These are phyloP conservation scores for Corynorhinus townsendii DNA, from an alignment of 2,113 vertebrate species.

Conservation along the genomic window DNA sequence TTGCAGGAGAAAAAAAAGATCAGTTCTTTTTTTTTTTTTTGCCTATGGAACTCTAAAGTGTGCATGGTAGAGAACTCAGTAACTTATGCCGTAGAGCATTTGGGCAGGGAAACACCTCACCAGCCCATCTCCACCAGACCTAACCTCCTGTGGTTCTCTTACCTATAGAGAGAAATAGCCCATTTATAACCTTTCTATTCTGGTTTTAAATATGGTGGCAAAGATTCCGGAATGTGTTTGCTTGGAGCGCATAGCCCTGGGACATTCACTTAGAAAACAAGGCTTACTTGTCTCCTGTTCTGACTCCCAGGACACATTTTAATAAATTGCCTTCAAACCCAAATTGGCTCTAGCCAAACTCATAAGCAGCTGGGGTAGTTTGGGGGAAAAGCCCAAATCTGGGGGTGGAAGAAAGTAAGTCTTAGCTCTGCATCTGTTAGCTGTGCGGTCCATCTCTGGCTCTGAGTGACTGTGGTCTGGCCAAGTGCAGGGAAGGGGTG, in stretches of 20 bases:
- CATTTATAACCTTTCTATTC: neutral
- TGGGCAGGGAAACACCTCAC: neutral
- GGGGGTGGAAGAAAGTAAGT: neutral
- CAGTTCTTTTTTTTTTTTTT: neutral
- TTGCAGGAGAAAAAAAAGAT: neutral
- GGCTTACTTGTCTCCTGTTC: conserved; percentile 36
- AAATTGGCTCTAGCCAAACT: neutral
- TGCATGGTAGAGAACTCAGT: neutral
- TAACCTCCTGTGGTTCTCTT: neutral
- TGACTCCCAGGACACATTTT: neutral
- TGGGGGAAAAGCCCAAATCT: neutral
- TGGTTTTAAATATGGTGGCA: conserved; percentile 32
- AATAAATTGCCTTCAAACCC: neutral
- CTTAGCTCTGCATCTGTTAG: neutral
- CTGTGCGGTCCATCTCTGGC: neutral
- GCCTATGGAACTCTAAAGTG: neutral
- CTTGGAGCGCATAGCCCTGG: neutral
- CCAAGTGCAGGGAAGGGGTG: neutral
- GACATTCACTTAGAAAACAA: conserved; percentile 51
- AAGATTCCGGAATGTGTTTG: conserved; percentile 62
- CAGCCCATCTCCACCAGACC: neutral
- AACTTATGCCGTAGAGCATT: neutral
- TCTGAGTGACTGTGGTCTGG: neutral
- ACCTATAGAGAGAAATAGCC: conserved; percentile 36
- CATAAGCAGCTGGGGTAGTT: neutral